Base-by-base conservation (phyloP, 2,888 invertebrate species). In the Coleophora flavipennella region DNA sequence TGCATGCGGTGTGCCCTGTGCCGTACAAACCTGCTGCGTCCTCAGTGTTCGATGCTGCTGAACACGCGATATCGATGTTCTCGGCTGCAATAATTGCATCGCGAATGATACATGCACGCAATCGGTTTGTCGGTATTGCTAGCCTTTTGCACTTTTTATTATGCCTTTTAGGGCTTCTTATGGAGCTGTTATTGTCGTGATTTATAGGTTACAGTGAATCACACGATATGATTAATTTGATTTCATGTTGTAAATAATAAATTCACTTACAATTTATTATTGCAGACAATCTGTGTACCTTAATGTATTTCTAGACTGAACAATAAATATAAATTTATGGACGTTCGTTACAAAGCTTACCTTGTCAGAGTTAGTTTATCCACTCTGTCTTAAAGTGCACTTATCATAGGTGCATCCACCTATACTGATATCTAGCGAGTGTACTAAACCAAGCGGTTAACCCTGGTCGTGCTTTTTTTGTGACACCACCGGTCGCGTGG, bases 31-130 rank as follows among this genome's bases (percentile, higher is more conserved):
- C 43, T 38, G 46, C 49, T 44, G 47, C 43, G 43, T 53, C 50
- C 44, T 53, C 48, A 3, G 20, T 4, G 20, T 20, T 3, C 20
- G 6, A 20, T 51, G 53, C 45, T 51, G 65, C 62, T 66, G 62
- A 71, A 75, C 75, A 78, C 78, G 74, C 79, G 65, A 79, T 78
- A 75, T 67, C 71, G 66, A 62, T 78, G 78, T 80, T 71, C 65
- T 63, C 54, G 51, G 65, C 60, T 63, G 62, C 67, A 67, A 77
- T 81, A 76, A 79, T 78, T 77, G 68, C 71, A 57, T 64, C 59
- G 60, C 61, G 64, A 81, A 74, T 79, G 79, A 78, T 79, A 78
- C 72, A 73, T 60, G 75, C 78, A 77, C 76, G 71, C 77, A 65
- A 77, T 67, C 55, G 48, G 57, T 66, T 59, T 59, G 59, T 62